Evolutionary conservation across 2,888 invertebrate genomes (phyloP).

Genomic region (Cantharis rustica): DNA sequence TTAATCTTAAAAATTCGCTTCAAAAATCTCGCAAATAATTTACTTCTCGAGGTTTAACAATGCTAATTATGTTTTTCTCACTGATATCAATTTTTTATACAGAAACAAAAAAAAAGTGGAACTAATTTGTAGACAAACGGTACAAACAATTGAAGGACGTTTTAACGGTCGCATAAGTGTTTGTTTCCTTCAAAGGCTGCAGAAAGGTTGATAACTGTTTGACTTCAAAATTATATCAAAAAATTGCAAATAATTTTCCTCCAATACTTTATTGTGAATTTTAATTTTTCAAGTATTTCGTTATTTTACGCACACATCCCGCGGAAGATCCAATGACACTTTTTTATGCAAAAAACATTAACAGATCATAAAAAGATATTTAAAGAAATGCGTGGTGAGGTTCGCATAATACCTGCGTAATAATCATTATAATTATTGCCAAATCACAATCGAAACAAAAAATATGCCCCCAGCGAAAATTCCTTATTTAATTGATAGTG

Average conservation of each 20-base stretch:
- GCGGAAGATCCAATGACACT: no score
- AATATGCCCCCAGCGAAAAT: conserved; percentile 5
- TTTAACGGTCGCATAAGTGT: neutral
- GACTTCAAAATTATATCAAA: neutral
- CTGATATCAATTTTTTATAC: neutral
- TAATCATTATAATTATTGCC: neutral
- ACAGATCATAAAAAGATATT: neutral
- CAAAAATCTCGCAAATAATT: no score
- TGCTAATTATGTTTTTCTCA: neutral
- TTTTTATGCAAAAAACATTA: neutral
- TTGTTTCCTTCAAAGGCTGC: neutral
- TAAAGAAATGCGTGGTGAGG: neutral
- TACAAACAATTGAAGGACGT: neutral
- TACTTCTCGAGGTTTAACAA: no score
- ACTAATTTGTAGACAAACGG: neutral
- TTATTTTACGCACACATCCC: neutral
- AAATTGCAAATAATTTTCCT: neutral
- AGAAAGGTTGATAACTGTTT: neutral
- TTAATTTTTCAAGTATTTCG: neutral
- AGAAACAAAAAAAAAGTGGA: neutral
- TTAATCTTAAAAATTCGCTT: no score
- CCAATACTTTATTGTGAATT: neutral
- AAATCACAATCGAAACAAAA: neutral
- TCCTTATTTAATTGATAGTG: conserved; percentile 10
- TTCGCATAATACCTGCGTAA: conserved; percentile 1